Evolutionary conservation across 2,888 invertebrate species (phyloP), one percentile per base, ranked within the genome.

Genomic region (Pecten maximus): DNA sequence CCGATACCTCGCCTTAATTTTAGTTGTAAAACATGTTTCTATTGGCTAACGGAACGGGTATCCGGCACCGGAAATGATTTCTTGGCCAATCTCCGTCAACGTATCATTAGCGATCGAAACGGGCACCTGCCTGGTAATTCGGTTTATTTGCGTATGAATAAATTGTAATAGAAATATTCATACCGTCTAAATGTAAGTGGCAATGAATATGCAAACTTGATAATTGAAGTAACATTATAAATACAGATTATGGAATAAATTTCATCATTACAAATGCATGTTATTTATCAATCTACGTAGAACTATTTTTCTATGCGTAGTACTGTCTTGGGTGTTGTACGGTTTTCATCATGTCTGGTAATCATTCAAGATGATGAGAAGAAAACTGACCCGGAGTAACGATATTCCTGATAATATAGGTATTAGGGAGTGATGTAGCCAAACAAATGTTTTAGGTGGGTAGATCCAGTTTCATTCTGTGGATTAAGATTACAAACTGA

Each of bases 331-430:
- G 28, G 74, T 74, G 74, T 74, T 74, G 74, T 74, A 35, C 74
- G 74, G 74, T 74, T 74, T 74, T 74, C 74, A 74, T 74, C 74
- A 74, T 74, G 74, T 74, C 74, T 74, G 74, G 74, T 74, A 74
- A 74, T 74, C 74, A 74, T 23, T 74, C 74, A 74, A 74, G 74
- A 74, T 74, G 74, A 74, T 74, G 74, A 74, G 35, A 74, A 74
- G 74, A 74, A 74, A 74, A 35, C 74, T 28, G 35, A 74, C 23
- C 28, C 35, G 74, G 74, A 35, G 28, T 74, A 74, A 74, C 35
- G 74, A 74, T 74, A 74, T 74, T 74, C 74, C 74, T 8, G 74
- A 23, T 74, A 35, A 74, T 35, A 74, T 74, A 74, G 28, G 74
- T 74, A 74, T 74, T 28, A 35, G 74, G 28, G 74, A 74, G 74